These are phyloP conservation scores for Rhyzopertha dominica DNA, from an alignment of 1,140 invertebrate species.

Conservation along the genomic window DNA sequence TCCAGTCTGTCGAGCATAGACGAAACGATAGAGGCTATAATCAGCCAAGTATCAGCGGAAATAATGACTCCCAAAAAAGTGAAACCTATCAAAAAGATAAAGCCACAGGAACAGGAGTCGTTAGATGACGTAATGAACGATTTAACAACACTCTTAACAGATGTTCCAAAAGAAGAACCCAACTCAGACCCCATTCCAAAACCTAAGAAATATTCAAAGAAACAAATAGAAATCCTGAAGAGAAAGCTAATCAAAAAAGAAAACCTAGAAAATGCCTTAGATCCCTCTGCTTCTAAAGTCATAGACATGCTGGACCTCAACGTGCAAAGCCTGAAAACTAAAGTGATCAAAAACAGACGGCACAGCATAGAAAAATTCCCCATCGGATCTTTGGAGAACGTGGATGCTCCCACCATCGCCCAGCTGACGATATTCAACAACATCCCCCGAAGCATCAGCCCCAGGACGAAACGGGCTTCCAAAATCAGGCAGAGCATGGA, in stretches of 20 bases:
- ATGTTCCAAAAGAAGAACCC: slow-evolving; percentile 29
- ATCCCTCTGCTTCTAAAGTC: slow-evolving; percentile 30
- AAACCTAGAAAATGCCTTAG: slow-evolving; percentile 30
- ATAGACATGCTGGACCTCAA: slow-evolving; percentile 43
- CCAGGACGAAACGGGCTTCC: slow-evolving; percentile 25
- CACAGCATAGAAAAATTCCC: slow-evolving; percentile 44
- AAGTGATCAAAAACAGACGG: slow-evolving; percentile 30
- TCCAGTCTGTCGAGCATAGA: slow-evolving; percentile 10
- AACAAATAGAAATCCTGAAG: slow-evolving; percentile 28
- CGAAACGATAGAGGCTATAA: slow-evolving; percentile 11
- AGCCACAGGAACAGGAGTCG: slow-evolving; percentile 15
- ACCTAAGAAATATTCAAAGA: slow-evolving; percentile 28
- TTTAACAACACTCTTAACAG: slow-evolving; percentile 30
- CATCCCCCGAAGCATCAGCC: slow-evolving; percentile 31
- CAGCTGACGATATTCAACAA: slow-evolving; percentile 25
- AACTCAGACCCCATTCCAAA: slow-evolving; percentile 21
- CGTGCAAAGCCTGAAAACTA: slow-evolving; percentile 31
- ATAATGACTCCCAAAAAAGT: slow-evolving; percentile 19
- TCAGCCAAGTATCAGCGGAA: slow-evolving; percentile 15
- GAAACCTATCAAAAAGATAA: slow-evolving; percentile 19
- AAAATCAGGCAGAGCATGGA: slow-evolving; percentile 25
- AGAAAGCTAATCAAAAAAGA: slow-evolving; percentile 34
- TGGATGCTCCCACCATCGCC: slow-evolving; percentile 12
- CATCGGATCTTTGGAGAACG: slow-evolving; percentile 20
- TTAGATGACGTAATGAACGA: slow-evolving; percentile 41